phyloP scores from a whole-genome alignment of 2,113 vertebrate species.

The Chlorodrepanis virens region DNA sequence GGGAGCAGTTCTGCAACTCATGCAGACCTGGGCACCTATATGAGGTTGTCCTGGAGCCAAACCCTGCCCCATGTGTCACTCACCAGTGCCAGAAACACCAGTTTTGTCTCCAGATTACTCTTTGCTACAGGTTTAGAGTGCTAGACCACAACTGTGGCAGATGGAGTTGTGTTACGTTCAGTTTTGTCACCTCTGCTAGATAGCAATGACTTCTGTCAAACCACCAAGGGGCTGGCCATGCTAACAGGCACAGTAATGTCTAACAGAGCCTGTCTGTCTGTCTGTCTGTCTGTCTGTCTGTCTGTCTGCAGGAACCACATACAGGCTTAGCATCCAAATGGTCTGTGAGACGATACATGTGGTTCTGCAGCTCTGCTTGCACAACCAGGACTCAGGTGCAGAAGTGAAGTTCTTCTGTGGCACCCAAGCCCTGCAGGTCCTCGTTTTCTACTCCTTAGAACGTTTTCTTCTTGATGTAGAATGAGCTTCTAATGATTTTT shows the following conservation, averaged over 20 bases:
- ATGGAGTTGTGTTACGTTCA: accelerated
- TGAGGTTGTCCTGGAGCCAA: neutral
- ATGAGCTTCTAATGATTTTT: neutral
- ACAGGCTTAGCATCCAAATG: neutral
- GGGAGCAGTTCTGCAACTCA: accelerated
- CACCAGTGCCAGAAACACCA: neutral
- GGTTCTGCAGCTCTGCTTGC: neutral
- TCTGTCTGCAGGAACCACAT: accelerated
- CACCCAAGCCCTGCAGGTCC: neutral
- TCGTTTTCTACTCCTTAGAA: neutral
- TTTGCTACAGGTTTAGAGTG: neutral
- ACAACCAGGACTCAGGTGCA: accelerated
- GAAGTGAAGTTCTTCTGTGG: accelerated
- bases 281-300: neutral
- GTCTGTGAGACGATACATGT: accelerated
- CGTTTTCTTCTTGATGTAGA: neutral
- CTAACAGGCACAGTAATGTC: neutral
- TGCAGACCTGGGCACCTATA: neutral
- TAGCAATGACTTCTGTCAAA: neutral
- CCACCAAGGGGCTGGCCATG: neutral
- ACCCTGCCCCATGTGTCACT: neutral
- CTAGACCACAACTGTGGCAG: neutral
- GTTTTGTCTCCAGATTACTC: neutral
- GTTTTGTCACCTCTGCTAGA: neutral
- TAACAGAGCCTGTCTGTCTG: neutral